Conservation (phyloP, 2,797 vertebrate species). For the Cossypha heuglini region DNA sequence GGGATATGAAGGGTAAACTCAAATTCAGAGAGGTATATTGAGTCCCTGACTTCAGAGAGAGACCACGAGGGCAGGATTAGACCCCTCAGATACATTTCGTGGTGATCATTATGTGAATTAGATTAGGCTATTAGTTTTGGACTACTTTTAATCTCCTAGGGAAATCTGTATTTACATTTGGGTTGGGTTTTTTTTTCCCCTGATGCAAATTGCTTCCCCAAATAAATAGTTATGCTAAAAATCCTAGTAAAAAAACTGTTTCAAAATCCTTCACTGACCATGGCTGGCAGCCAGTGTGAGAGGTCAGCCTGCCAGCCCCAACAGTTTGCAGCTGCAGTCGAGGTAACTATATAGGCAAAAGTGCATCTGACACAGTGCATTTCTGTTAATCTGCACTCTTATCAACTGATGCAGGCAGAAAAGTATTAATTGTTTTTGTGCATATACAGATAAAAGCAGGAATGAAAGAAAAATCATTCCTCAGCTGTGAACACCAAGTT, state of each 20-base stretch:
- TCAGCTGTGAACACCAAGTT: background rate
- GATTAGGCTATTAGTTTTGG: constrained; percentile 44
- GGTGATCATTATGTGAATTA: constrained; percentile 33
- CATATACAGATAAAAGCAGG: background rate
- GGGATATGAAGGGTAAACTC: background rate
- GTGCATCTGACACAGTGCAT: background rate
- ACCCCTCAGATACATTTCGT: background rate
- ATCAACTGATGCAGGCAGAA: background rate
- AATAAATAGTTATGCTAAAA: constrained; percentile 44
- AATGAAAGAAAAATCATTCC: background rate
- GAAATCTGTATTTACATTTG: constrained; percentile 39
- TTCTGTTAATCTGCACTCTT: background rate
- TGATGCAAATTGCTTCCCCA: constrained; percentile 5
- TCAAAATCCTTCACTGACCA: background rate
- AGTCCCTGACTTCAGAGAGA: background rate
- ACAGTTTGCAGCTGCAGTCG: background rate
- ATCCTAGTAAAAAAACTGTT: constrained; percentile 20
- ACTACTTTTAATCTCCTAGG: constrained; percentile 45
- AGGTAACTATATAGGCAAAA: background rate
- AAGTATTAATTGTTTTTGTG: background rate
- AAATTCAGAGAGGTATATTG: background rate
- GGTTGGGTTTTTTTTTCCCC: fast-evolving
- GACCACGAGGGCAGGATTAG: background rate
- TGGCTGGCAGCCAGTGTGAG: constrained; percentile 26
- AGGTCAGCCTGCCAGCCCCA: constrained; percentile 30